Percentiles rank a stretch among this genome's conserved stretches.
Evolutionary conservation across 2,888 invertebrate species (phyloP).

Genomic region (Byasa hedistus): DNA sequence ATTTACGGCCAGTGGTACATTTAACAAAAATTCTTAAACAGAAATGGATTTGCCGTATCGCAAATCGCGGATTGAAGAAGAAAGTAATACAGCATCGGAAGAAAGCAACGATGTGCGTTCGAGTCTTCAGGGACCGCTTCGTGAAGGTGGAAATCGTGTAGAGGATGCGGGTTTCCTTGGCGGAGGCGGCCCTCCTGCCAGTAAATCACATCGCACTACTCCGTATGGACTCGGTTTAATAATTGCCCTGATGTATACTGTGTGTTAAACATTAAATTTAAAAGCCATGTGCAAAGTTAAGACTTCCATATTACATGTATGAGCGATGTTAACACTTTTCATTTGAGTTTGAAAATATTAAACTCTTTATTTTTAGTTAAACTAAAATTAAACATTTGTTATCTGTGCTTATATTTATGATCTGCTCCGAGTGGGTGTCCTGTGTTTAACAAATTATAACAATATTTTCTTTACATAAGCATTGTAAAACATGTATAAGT

Average conservation of each 20-base stretch:
- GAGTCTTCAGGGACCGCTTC: conserved; percentile 83
- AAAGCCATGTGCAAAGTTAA: conserved; percentile 58
- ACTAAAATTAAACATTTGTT: not conserved
- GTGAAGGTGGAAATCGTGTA: conserved; percentile 78
- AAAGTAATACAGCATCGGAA: conserved; percentile 59
- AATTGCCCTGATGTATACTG: conserved; percentile 56
- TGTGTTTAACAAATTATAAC: not conserved
- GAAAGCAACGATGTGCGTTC: conserved; percentile 80
- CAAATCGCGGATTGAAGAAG: conserved; percentile 73
- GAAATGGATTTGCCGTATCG: conserved; percentile 82
- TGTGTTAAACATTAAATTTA: conserved; percentile 62
- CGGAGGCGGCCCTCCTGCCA: conserved; percentile 54
- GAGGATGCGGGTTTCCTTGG: conserved; percentile 72
- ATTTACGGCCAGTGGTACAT: not conserved
- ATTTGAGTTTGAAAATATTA: not conserved
- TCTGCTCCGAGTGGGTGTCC: not conserved
- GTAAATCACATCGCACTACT: conserved; percentile 43
- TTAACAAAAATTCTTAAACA: conserved; percentile 42
- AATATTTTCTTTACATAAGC: not conserved
- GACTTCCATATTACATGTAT: conserved; percentile 29
- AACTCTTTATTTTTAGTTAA: not conserved
- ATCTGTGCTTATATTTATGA: not conserved
- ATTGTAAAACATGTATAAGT: not conserved
- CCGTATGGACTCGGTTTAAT: conserved; percentile 62
- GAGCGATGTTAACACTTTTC: not conserved